Evolutionary conservation across 2,888 invertebrate genomes (phyloP).

Genomic region (Leptopilina syphax): DNA sequence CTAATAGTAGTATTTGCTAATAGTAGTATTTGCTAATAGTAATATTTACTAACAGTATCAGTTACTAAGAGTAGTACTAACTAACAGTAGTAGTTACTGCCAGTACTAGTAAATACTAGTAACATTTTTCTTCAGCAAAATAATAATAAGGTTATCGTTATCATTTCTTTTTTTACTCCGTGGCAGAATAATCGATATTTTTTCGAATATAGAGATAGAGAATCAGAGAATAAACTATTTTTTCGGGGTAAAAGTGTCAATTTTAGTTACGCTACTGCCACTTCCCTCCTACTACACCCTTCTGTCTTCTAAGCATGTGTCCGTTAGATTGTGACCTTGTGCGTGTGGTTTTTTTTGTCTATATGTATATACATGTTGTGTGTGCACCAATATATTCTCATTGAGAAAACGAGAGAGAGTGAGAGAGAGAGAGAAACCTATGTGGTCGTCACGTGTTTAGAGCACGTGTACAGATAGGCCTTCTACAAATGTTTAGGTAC

Average conservation of each 20-base stretch:
- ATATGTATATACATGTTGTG: conserved; percentile 39
- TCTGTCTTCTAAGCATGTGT: conserved; percentile 33
- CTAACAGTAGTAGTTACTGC: too few relatives aligned
- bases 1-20: too few relatives aligned
- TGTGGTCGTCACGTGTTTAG: conserved; percentile 30
- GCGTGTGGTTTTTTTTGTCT: conserved; percentile 45
- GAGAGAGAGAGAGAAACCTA: neutral
- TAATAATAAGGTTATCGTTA: too few relatives aligned
- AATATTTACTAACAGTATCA: too few relatives aligned
- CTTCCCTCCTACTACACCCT: conserved; percentile 35
- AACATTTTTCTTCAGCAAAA: too few relatives aligned
- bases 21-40: too few relatives aligned
- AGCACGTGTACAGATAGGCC: conserved; percentile 17
- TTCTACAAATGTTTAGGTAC: conserved; percentile 43
- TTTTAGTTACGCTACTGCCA: conserved; percentile 39
- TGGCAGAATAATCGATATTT: too few relatives aligned
- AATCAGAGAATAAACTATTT: neutral
- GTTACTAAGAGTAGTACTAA: too few relatives aligned
- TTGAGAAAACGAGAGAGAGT: neutral
- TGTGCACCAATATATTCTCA: conserved; percentile 47
- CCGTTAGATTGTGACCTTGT: conserved; percentile 49
- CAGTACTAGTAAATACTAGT: too few relatives aligned
- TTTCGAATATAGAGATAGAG: neutral
- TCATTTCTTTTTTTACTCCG: too few relatives aligned
- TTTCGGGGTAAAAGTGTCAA: neutral